Conservation (phyloP, 2,113 vertebrate species). For the Jacana jacana region DNA sequence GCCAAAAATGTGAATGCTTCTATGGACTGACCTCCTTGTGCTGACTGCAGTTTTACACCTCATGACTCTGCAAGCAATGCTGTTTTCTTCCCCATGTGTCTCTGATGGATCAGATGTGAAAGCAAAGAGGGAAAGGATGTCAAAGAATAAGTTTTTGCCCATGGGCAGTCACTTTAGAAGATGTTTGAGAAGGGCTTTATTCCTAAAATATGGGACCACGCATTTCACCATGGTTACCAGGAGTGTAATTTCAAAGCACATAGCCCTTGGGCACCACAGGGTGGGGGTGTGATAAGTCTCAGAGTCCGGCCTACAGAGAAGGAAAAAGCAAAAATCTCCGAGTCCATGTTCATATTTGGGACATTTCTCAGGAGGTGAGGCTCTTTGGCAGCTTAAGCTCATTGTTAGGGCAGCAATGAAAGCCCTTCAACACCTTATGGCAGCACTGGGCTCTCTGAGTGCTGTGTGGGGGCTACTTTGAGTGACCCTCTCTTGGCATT, state of each 20-base stretch:
- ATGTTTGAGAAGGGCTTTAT: conserved; percentile 1
- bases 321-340: background rate
- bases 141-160: background rate
- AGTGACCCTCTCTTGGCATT: background rate
- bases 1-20: background rate
- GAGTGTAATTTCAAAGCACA: background rate
- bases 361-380: background rate
- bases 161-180: background rate
- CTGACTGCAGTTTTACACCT: background rate
- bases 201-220: background rate
- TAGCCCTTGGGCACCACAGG: background rate
- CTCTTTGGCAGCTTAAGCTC: background rate
- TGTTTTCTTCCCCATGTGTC: background rate
- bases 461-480: background rate
- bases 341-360: background rate
- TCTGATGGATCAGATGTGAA: background rate
- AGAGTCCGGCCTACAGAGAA: background rate
- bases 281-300: background rate
- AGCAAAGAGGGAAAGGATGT: background rate
- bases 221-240: conserved; percentile 30
- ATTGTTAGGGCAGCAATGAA: background rate
- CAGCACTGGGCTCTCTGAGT: background rate
- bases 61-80: background rate
- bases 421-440: rapidly evolving
- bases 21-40: background rate